Conservation (phyloP, 2,113 vertebrate genomes). For the Pandion haliaetus region DNA sequence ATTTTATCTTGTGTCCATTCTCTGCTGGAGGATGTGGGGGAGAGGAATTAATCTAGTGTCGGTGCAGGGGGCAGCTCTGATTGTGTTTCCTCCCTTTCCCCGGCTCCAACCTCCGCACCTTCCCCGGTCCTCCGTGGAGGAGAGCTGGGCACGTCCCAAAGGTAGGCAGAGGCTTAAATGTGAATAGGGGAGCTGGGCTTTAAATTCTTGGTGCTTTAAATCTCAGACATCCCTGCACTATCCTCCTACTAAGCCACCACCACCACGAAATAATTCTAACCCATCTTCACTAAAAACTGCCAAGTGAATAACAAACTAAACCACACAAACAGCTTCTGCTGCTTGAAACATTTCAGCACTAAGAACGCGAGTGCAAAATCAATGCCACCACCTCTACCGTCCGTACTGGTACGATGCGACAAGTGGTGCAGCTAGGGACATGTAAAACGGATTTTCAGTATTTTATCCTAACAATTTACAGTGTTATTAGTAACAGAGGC, state of each 20-base stretch:
- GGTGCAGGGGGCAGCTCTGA: not conserved
- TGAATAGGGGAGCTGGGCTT: not conserved
- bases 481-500: not conserved
- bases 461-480: not conserved
- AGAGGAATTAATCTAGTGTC: not conserved
- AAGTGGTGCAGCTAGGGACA: not conserved
- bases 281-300: not conserved
- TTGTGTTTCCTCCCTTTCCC: no score
- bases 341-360: not conserved
- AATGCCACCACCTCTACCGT: rapidly evolving
- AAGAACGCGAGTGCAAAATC: not conserved
- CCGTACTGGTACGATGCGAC: rapidly evolving
- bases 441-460: not conserved
- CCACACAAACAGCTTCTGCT: not conserved
- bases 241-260: not conserved
- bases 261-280: not conserved
- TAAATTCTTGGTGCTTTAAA: not conserved
- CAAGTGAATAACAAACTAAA: not conserved
- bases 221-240: not conserved
- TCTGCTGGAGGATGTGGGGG: not conserved
- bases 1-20: not conserved
- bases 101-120: rapidly evolving
- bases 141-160: not conserved
- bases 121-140: not conserved
- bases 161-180: not conserved